Base-by-base conservation (phyloP, 2,888 invertebrate genomes). In the Catocala fraxini region DNA sequence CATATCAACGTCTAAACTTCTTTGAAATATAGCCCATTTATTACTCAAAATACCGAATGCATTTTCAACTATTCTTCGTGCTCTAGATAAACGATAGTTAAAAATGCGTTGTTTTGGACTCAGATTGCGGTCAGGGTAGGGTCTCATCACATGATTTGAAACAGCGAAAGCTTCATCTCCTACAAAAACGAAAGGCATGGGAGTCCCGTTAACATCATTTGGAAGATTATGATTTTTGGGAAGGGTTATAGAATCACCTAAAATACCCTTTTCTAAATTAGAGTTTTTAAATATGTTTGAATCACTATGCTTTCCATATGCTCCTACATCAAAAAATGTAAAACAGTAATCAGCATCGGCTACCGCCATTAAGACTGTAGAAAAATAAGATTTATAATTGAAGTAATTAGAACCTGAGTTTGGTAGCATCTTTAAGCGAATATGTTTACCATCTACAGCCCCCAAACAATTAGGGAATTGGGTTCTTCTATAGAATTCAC, bases 331-430 rank as follows among this genome's bases (percentile, higher is more conserved):
- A 54, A 63, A 54, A 51, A 39, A 53, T 33, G 39, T 49, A 59
- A 63, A 66, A 35, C 54, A 51, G 33, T 57, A 63, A 46, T 64
- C 53, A 7, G 61, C 55, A 59, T 68, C 59, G 46, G 33, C 48
- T 51, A 61, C 56, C 43, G 57, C 64, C 49, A 64, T 51, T 12
- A 68, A 56, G 11, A 68, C 54, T 11, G 15, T 51, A 56, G 64
- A 68, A 51, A 61, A 64, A 53, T 56, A 61, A 33, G 33, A 34
- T 45, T 66, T 66, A 35, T 66, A 66, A 45, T 66, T 66, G 39
- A 41, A 53, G 46, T 53, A 66, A 43, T 45, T 42, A 34, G 66
- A 66, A 42, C 66, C 59, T 15, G 53, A 53, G 33, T 59, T 54
- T 33, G 43, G 47, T 7, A 59, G 59, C 43, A 47, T 56, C 34